phyloP scores from a whole-genome alignment of 2,113 vertebrate species.

The Brachypodius melanocephalos region DNA sequence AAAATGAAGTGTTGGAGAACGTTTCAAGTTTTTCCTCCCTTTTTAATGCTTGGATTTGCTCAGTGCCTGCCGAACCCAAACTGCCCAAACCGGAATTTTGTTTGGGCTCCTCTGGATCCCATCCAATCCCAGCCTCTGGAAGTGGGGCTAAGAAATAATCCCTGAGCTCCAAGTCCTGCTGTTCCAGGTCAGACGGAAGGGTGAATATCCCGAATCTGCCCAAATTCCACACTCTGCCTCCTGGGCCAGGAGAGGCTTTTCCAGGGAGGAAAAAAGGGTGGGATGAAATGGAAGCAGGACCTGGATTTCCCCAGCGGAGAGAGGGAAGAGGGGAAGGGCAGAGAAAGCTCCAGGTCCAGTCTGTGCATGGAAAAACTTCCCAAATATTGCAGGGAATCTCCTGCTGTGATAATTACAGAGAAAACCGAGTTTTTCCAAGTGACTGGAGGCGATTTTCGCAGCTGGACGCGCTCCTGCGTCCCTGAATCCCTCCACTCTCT shows the following conservation, averaged over 20 bases:
- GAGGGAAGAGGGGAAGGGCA: neutral
- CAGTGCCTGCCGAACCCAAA: neutral
- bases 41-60: neutral
- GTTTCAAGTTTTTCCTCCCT: neutral
- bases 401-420: rapidly evolving
- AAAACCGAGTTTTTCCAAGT: rapidly evolving
- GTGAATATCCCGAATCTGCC: neutral
- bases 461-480: neutral
- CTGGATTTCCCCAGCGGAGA: neutral
- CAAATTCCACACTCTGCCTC: neutral
- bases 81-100: neutral
- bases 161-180: neutral
- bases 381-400: neutral
- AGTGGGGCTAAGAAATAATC: neutral
- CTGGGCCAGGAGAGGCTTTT: neutral
- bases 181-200: neutral
- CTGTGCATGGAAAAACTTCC: neutral
- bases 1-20: conserved; percentile 35
- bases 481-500: neutral
- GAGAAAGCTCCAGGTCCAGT: neutral
- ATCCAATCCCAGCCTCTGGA: neutral
- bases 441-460: neutral
- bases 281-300: neutral
- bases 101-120: neutral
- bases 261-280: neutral